Evolutionary conservation across 2,797 vertebrate species (phyloP).

Genomic region (Loris lydekkerianus): DNA sequence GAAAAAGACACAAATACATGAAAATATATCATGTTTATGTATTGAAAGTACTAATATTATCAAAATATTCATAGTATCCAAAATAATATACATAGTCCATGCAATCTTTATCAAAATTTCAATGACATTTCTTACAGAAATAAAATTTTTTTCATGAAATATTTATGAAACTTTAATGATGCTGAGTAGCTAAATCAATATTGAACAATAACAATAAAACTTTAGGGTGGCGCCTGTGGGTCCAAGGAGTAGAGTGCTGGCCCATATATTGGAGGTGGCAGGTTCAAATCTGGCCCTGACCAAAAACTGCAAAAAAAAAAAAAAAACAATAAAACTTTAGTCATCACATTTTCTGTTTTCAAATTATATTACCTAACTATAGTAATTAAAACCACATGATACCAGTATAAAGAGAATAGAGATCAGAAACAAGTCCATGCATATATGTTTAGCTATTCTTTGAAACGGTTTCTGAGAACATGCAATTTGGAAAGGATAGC

Average conservation of each 20-base stretch:
- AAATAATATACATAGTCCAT: background rate
- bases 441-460: background rate
- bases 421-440: background rate
- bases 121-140: background rate
- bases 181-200: background rate
- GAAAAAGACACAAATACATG: background rate
- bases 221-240: no score
- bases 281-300: no score
- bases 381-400: background rate
- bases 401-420: background rate
- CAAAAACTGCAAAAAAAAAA: no score
- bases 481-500: background rate
- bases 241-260: no score
- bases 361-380: background rate
- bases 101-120: background rate
- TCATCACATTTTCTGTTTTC: background rate
- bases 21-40: background rate
- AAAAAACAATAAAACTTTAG: background rate
- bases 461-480: background rate
- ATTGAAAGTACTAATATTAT: background rate
- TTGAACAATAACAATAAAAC: background rate
- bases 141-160: background rate
- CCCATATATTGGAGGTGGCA: no score
- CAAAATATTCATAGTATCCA: background rate
- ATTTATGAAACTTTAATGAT: background rate